Base-by-base conservation (phyloP, 2,113 vertebrate species). In the Alligator sinensis region DNA sequence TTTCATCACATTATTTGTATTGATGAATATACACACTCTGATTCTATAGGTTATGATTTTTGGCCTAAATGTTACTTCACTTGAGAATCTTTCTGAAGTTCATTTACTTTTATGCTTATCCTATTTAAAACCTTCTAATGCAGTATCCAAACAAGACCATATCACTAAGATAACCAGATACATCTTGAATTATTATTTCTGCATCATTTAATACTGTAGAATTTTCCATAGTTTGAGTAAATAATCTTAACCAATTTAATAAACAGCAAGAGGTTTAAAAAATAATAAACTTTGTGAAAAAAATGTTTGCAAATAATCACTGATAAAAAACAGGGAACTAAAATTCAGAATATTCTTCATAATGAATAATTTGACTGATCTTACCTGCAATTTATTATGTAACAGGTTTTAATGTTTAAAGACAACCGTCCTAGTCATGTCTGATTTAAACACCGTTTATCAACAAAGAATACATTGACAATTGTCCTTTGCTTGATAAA, bases 381-480 rank as follows among this genome's bases (percentile, higher is more conserved):
- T 94, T n/a, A 82, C 55, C 22, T 88, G 79, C 84, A 92, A 90
- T 68, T 10, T n/a, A 80, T 86, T 90, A 93, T 84, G 86, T 86
- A 92, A 63, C 55, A 92, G 21, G 22, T 77, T 87, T 82, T 91
- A 92, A 94, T 94, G 93, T 82, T 94, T 89, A 47, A 92, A 93
- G 4, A 2, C 1, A 77, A 34, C 60, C 30, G 27, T 66, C 83
- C 24, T 64, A 80, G 64, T 92, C 59, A 90, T 82, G 84, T 11
- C 24, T 80, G 68, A 75, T 87, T 93, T 88, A 90, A 84, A 18
- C 4, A 82, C 72, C 64, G 55, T 22, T 84, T 94, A 25, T 86
- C 82, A 85, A 38, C 58, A 82, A 84, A 61, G 63, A 82, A 68
- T 82, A 28, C 59, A 30, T 30, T 78, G 80, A 70, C 55, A 90